phyloP scores from a whole-genome alignment of 2,888 invertebrate species.

The Lithosia quadra region DNA sequence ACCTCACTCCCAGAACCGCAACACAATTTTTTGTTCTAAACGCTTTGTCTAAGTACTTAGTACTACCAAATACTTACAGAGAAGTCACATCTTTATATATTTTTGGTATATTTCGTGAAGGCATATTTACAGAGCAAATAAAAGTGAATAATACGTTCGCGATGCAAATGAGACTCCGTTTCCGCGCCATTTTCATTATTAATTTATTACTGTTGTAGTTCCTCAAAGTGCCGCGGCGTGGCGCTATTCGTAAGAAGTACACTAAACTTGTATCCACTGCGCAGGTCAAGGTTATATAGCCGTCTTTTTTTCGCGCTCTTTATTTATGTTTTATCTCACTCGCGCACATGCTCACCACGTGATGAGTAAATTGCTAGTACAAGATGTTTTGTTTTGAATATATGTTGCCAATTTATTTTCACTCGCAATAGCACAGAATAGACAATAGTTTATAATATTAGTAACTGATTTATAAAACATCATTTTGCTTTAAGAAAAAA shows the following conservation, averaged over 20 bases:
- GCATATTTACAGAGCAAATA: neutral
- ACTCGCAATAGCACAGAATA: neutral
- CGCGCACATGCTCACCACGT: slow-evolving; percentile 59
- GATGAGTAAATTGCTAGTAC: slow-evolving; percentile 44
- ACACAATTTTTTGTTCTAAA: neutral
- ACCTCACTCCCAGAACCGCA: neutral
- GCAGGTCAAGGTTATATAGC: slow-evolving; percentile 74
- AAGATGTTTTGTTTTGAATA: slow-evolving; percentile 47
- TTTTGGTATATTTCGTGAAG: neutral
- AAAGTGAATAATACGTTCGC: neutral
- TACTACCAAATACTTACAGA: neutral
- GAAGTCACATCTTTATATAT: neutral
- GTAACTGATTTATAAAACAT: neutral
- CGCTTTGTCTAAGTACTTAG: neutral
- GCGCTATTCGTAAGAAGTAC: slow-evolving; percentile 49
- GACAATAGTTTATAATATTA: neutral
- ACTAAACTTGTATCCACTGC: slow-evolving; percentile 59
- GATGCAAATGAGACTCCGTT: neutral
- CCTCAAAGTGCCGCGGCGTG: slow-evolving; percentile 45
- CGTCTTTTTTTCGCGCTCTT: slow-evolving; percentile 57
- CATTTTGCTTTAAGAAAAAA: neutral
- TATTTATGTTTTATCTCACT: slow-evolving; percentile 44
- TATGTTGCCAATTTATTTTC: slow-evolving; percentile 36
- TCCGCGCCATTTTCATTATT: slow-evolving; percentile 58
- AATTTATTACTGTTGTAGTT: slow-evolving; percentile 59